A percentile compares a stretch with the other conserved stretches of the same genome.
These are phyloP conservation scores for Catharus bicknelli DNA, from an alignment of 2,113 vertebrate genomes.

Conservation along the genomic window DNA sequence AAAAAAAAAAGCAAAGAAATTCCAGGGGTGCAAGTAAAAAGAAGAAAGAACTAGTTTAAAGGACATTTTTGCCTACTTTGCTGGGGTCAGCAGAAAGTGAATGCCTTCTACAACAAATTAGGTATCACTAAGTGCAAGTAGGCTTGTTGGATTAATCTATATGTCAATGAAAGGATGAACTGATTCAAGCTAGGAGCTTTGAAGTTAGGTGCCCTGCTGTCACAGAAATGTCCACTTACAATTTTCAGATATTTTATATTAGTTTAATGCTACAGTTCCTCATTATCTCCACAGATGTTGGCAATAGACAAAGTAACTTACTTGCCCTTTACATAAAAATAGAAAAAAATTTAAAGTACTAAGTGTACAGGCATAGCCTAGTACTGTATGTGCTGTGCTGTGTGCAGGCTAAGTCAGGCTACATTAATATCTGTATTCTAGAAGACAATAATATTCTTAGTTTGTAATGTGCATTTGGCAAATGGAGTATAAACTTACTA, in stretches of 20 bases:
- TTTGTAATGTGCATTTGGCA: conserved; percentile 9
- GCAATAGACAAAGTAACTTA: not conserved
- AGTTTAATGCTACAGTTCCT: not conserved
- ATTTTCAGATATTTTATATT: not conserved
- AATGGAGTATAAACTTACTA: conserved; percentile 26
- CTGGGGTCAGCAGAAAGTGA: not conserved
- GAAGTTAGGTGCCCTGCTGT: not conserved
- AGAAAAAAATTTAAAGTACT: not conserved
- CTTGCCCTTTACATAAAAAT: not conserved
- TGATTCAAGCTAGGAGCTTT: not conserved
- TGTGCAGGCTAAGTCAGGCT: not conserved
- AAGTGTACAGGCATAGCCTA: not conserved
- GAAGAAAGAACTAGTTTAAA: conserved; percentile 19
- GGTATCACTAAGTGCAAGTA: not conserved
- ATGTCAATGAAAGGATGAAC: conserved; percentile 3
- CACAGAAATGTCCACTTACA: not conserved
- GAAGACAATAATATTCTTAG: not conserved
- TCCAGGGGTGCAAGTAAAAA: not conserved
- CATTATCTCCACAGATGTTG: not conserved
- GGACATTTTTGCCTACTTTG: conserved; percentile 1
- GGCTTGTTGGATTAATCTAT: not conserved
- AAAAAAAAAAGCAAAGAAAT: not conserved
- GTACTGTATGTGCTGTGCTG: not conserved
- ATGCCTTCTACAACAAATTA: not conserved
- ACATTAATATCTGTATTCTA: not conserved